Evolutionary conservation across 1,140 invertebrate genomes (phyloP).

Genomic region (Tetramorium parvispinum): DNA sequence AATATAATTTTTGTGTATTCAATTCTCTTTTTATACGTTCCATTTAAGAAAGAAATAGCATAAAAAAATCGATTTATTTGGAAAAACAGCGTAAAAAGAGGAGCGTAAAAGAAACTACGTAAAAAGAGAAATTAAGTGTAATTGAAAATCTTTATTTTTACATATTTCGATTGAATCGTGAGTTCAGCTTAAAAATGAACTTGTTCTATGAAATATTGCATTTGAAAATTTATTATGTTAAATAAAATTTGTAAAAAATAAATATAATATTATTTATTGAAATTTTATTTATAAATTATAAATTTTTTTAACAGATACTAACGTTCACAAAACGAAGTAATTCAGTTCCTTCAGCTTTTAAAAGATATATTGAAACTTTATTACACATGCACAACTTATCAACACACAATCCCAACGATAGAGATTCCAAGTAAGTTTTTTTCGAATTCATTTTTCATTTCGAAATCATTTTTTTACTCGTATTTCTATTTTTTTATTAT

Average conservation of each 20-base stretch:
- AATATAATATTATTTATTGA: not conserved
- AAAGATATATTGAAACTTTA: conserved; percentile 88
- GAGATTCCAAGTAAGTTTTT: conserved; percentile 84
- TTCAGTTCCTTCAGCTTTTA: conserved; percentile 87
- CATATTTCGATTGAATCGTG: not conserved
- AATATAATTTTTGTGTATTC: no score
- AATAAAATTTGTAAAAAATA: not conserved
- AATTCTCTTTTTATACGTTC: no score
- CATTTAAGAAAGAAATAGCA: no score
- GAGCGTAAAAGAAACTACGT: no score
- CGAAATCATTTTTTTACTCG: not conserved
- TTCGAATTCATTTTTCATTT: no score
- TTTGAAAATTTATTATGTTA: not conserved
- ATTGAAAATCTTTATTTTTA: not conserved
- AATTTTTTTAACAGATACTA: conserved; percentile 84
- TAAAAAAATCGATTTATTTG: no score
- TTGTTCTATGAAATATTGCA: not conserved
- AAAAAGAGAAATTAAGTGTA: no score
- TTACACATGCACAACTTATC: conserved; percentile 90
- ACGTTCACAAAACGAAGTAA: conserved; percentile 88
- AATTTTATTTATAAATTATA: not conserved
- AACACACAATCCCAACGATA: conserved; percentile 86
- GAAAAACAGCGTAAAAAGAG: no score
- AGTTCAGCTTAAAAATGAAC: not conserved
- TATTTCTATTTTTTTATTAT: not conserved